A percentile compares a stretch with the other conserved stretches of the same genome.
These are phyloP conservation scores for Lordiphosa stackelbergi DNA, from an alignment of 1,140 invertebrate genomes.

Conservation along the genomic window DNA sequence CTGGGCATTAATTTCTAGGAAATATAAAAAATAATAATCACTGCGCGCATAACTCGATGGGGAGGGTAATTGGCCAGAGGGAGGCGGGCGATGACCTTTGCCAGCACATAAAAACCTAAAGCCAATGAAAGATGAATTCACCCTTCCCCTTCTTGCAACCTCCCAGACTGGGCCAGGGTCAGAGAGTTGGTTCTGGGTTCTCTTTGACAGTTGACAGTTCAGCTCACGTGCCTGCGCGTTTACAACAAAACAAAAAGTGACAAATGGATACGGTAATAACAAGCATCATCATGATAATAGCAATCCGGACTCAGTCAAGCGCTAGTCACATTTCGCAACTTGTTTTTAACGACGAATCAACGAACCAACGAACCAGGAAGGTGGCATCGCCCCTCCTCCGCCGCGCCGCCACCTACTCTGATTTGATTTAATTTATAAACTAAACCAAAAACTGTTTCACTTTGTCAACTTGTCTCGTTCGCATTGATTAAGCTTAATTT, in stretches of 20 bases:
- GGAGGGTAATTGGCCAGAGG: background rate
- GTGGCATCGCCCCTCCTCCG: conserved; percentile 2
- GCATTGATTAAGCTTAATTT: conserved; percentile 20
- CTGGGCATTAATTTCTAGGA: conserved; percentile 19
- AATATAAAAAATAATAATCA: conserved; percentile 18
- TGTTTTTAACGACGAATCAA: conserved; percentile 8
- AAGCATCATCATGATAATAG: too few species aligned
- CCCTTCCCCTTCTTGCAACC: too few species aligned
- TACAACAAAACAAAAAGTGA: too few species aligned
- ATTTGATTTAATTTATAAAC: conserved; percentile 14
- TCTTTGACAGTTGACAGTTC: too few species aligned
- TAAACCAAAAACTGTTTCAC: conserved; percentile 16
- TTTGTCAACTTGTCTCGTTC: conserved; percentile 10
- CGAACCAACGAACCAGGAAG: conserved; percentile 24
- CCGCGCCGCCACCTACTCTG: background rate
- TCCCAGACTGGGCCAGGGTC: conserved; percentile 11
- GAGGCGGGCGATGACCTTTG: conserved; percentile 8
- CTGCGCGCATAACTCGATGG: background rate
- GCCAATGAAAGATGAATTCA: conserved; percentile 1
- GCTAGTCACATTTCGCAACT: conserved; percentile 18
- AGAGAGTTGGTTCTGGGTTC: background rate
- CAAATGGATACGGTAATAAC: too few species aligned
- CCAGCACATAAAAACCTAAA: conserved; percentile 1
- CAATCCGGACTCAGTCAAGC: background rate
- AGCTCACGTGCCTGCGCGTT: too few species aligned